These are phyloP conservation scores for Gadus macrocephalus DNA, from an alignment of 2,113 vertebrate species.

Conservation along the genomic window DNA sequence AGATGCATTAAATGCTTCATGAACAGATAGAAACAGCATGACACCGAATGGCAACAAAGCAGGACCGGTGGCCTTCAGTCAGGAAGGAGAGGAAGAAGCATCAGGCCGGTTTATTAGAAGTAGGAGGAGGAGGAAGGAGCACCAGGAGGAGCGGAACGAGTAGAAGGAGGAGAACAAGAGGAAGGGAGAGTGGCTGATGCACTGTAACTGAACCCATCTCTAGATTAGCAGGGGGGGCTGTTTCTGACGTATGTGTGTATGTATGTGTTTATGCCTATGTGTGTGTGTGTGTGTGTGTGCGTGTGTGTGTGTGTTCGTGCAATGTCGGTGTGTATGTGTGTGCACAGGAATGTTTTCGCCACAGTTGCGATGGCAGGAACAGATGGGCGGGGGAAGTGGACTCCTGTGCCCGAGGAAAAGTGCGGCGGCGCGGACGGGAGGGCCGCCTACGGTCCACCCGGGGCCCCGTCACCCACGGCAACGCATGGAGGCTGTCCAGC, in stretches of 20 bases:
- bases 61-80: constrained; percentile 34
- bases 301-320: background rate
- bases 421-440: constrained; percentile 69
- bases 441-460: constrained; percentile 73
- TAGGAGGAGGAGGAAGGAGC: constrained; percentile 23
- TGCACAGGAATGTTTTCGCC: constrained; percentile 49
- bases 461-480: constrained; percentile 70
- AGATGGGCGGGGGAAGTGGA: constrained; percentile 76
- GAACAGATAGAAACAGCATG: constrained; percentile 27
- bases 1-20: constrained; percentile 14
- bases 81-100: constrained; percentile 13
- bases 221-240: constrained; percentile 42
- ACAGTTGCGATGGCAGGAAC: constrained; percentile 53
- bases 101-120: constrained; percentile 43
- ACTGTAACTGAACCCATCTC: constrained; percentile 55
- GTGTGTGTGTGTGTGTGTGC: constrained; percentile 37
- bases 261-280: constrained; percentile 18
- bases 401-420: constrained; percentile 72
- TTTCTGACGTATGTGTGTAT: constrained; percentile 50
- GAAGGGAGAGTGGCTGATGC: constrained; percentile 21
- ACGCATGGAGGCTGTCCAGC: constrained; percentile 71
- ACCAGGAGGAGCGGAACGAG: too few species aligned
- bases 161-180: too few species aligned
- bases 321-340: constrained; percentile 12
- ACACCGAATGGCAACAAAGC: constrained; percentile 22